These are phyloP conservation scores for Brachyistius frenatus DNA, from an alignment of 2,113 vertebrate genomes.

Conservation along the genomic window DNA sequence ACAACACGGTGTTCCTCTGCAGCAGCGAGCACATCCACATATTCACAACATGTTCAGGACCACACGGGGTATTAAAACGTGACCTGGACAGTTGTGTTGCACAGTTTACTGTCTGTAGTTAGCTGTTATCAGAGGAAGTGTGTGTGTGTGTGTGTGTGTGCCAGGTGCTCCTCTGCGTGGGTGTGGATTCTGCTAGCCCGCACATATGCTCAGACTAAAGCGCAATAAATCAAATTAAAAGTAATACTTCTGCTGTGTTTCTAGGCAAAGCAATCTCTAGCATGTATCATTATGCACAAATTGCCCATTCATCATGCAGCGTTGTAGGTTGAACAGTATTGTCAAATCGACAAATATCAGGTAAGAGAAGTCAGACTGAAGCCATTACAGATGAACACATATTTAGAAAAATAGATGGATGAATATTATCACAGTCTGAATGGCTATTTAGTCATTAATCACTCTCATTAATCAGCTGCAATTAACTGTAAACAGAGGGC, in stretches of 20 bases:
- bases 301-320: conserved; percentile 76
- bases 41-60: conserved; percentile 32
- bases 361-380: conserved; percentile 46
- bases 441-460: conserved; percentile 58
- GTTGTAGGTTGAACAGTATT: conserved; percentile 63
- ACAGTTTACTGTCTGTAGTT: conserved; percentile 10
- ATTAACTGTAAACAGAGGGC: conserved; percentile 49
- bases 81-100: conserved; percentile 27
- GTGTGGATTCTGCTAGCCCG: conserved; percentile 56
- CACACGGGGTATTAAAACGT: conserved; percentile 13
- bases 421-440: conserved; percentile 61
- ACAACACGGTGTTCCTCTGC: conserved; percentile 33
- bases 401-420: conserved; percentile 70
- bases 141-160: conserved; percentile 8
- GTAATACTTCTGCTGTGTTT: conserved; percentile 74
- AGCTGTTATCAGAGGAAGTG: background rate
- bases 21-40: conserved; percentile 32
- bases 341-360: conserved; percentile 64
- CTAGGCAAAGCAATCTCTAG: conserved; percentile 70
- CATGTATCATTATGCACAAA: conserved; percentile 69
- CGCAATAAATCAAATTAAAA: conserved; percentile 84
- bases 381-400: conserved; percentile 58
- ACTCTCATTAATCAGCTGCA: conserved; percentile 61
- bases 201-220: conserved; percentile 77
- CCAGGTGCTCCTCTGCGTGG: conserved; percentile 54